A percentile compares a stretch with the other conserved stretches of the same genome.
Evolutionary conservation across 2,797 vertebrate genomes (phyloP).

Genomic region (Typhlichthys subterraneus): DNA sequence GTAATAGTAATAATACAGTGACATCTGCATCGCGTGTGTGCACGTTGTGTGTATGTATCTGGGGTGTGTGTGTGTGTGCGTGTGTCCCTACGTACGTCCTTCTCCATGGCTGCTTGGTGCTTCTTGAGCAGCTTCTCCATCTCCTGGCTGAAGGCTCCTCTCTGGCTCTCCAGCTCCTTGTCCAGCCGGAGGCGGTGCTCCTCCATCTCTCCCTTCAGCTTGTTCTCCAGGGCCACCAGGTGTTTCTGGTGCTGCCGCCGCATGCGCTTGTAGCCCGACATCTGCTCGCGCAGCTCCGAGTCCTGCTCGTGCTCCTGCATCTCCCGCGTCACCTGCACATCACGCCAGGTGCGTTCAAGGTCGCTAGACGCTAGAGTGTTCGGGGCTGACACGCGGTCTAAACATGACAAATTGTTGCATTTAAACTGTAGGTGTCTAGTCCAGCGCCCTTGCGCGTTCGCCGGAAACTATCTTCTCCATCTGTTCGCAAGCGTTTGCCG

Average conservation of each 20-base stretch:
- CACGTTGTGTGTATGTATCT: too few relatives aligned
- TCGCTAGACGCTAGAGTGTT: too few relatives aligned
- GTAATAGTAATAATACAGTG: too few relatives aligned
- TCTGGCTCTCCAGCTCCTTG: slow-evolving; percentile 89
- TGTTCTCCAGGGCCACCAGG: slow-evolving; percentile 88
- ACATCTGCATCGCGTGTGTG: too few relatives aligned
- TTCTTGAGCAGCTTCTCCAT: slow-evolving; percentile 99
- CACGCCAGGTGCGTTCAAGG: not conserved
- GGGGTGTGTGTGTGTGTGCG: not conserved
- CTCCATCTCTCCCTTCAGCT: slow-evolving; percentile 87
- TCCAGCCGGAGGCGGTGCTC: slow-evolving; percentile 90
- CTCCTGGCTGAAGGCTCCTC: slow-evolving; percentile 93
- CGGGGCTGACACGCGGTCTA: too few relatives aligned
- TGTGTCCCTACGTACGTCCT: slow-evolving; percentile 82
- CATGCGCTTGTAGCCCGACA: slow-evolving; percentile 89
- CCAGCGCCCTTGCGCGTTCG: too few relatives aligned
- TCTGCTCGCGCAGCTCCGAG: slow-evolving; percentile 87
- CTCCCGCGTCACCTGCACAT: slow-evolving; percentile 83
- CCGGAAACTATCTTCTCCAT: too few relatives aligned
- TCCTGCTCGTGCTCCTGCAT: slow-evolving; percentile 94
- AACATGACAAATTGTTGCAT: too few relatives aligned
- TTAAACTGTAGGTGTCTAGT: too few relatives aligned
- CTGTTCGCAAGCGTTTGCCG: too few relatives aligned
- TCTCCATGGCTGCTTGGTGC: slow-evolving; percentile 94
- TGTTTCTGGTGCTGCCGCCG: slow-evolving; percentile 91